Evolutionary conservation across 2,797 vertebrate species (phyloP), one percentile per base, ranked within the genome.

Genomic region (Naso thynnoides): DNA sequence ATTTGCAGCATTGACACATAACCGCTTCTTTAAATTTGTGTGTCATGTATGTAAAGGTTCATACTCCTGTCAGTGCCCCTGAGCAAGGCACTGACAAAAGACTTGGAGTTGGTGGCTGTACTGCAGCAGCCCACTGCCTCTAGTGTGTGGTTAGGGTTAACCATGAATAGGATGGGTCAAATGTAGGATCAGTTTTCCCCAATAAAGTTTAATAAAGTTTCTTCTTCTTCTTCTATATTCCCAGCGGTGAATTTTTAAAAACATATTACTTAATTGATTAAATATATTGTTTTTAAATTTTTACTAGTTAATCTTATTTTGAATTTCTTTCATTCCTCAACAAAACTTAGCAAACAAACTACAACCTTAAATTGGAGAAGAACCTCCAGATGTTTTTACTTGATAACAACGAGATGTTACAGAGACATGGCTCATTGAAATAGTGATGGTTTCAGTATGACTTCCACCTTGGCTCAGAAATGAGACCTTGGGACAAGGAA

Each of bases 401-500:
- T 33, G 10, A 33, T 33, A 33, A 8, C 33, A 33, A 33, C 10
- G 10, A 33, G 33, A 33, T 33, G 33, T 33, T 33, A 33, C 33
- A 36, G 81, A 61, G 65, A 67, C 49, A 57, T 74, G 19, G n/a
- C 70, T 85, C 49, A 78, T 75, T 78, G 23, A 23, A 70, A 67
- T 47, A 33, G 56, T 62, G 70, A 79, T 47, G 53, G 54, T 76
- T 73, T 87, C 57, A 83, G 86, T 75, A 78, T 36, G 70, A 63
- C 67, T 88, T 81, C 60, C 66, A 73, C 80, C 55, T 80, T 60
- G 68, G 44, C 71, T 83, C 50, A 62, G 67, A 87, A 83, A 83
- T 54, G 38, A 91, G 73, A 81, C 76, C 81, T 76, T 74, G 60
- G 82, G 67, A 79, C 39, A 60, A 65, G 56, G 31, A 56, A 72